phyloP scores from a whole-genome alignment of 2,888 invertebrate genomes.

The Dolomedes plantarius region DNA sequence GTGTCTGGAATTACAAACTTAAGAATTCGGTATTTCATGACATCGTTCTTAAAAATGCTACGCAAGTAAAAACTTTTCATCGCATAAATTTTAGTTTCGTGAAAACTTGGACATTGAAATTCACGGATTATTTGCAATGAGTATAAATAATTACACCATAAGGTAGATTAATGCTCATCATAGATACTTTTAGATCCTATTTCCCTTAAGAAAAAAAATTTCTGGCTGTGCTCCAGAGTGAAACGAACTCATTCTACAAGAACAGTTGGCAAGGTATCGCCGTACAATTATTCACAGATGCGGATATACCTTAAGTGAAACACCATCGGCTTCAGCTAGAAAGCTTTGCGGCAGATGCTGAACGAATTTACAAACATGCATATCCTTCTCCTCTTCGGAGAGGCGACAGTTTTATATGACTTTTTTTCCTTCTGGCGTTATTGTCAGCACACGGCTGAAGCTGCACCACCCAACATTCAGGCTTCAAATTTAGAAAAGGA shows the following conservation, averaged over 20 bases:
- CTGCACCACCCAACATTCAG: neutral
- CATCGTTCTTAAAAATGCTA: too few relatives aligned
- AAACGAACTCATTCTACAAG: neutral
- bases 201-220: too few relatives aligned
- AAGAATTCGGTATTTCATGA: too few relatives aligned
- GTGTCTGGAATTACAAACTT: too few relatives aligned
- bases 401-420: slow-evolving; percentile 2
- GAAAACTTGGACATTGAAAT: too few relatives aligned
- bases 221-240: too few relatives aligned
- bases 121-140: too few relatives aligned
- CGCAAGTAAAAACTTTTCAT: too few relatives aligned
- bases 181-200: too few relatives aligned
- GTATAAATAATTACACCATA: too few relatives aligned
- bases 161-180: too few relatives aligned
- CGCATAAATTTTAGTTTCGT: too few relatives aligned
- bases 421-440: neutral
- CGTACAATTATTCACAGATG: neutral
- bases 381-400: neutral
- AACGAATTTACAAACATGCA: neutral
- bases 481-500: neutral
- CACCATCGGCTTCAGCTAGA: neutral
- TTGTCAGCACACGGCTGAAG: neutral
- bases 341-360: neutral
- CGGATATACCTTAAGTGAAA: neutral
- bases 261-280: neutral